Conservation (phyloP, 2,888 invertebrate genomes). For the Ophion ellenae region DNA sequence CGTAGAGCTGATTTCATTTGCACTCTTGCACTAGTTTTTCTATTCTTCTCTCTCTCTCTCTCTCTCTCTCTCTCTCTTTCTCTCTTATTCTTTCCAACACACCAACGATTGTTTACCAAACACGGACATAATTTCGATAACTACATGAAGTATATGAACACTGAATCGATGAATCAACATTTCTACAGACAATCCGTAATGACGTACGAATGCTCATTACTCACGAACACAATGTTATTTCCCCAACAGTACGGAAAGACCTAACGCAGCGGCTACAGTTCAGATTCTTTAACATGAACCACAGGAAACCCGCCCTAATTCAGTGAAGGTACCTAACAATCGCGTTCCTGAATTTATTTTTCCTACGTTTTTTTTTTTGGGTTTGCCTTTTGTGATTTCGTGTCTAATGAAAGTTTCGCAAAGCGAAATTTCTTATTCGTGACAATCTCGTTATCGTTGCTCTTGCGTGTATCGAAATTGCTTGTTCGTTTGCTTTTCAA, state of each 20-base stretch:
- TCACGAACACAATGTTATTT: constrained; percentile 82
- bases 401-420: constrained; percentile 8
- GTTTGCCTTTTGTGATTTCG: not conserved
- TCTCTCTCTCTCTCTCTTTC: not conserved
- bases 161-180: constrained; percentile 28
- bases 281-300: constrained; percentile 97
- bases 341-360: constrained; percentile 50
- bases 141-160: not conserved
- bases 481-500: constrained; percentile 36
- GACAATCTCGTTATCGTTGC: constrained; percentile 10
- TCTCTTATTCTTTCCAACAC: not conserved
- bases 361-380: constrained; percentile 35
- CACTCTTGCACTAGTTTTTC: constrained; percentile 13
- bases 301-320: constrained; percentile 94
- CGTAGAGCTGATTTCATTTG: constrained; percentile 21
- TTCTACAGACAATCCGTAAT: constrained; percentile 37
- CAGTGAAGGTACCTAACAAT: constrained; percentile 87
- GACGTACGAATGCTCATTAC: constrained; percentile 62
- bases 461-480: constrained; percentile 36
- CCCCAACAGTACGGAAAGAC: constrained; percentile 96
- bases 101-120: not conserved
- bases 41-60: not conserved
- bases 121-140: not conserved
- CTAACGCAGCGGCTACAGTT: constrained; percentile 97
- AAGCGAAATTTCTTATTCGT: not conserved